phyloP scores from a whole-genome alignment of 2,888 invertebrate genomes.

The Orthosia gracilis region DNA sequence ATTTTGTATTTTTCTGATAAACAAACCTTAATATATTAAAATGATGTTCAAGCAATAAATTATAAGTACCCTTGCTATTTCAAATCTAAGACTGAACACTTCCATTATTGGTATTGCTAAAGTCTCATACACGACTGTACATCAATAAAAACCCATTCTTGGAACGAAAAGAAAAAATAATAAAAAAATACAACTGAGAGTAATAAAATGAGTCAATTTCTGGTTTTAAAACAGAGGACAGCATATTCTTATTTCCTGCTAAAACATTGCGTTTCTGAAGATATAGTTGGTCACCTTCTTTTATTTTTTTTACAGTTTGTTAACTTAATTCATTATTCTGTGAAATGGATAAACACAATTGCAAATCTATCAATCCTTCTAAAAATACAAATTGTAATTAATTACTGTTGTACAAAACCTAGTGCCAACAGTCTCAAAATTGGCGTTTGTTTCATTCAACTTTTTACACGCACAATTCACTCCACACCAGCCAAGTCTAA shows the following conservation, averaged over 20 bases:
- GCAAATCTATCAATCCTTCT: not conserved
- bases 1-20: no score
- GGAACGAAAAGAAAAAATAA: not conserved
- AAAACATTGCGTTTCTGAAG: not conserved
- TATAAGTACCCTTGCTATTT: no score
- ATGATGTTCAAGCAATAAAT: no score
- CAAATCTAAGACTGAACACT: no score
- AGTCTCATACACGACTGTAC: no score
- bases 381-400: conserved; percentile 10
- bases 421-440: conserved; percentile 5
- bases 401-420: not conserved
- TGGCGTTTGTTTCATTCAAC: not conserved
- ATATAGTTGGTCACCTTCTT: not conserved
- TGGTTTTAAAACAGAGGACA: not conserved
- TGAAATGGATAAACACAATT: not conserved
- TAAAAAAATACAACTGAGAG: not conserved
- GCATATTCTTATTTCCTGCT: not conserved
- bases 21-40: no score
- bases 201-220: not conserved
- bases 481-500: conserved; percentile 17
- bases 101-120: no score
- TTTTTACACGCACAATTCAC: conserved; percentile 15
- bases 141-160: no score
- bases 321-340: not conserved
- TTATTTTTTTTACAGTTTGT: not conserved